These are phyloP conservation scores for Macaca nemestrina DNA, from an alignment of 2,113 vertebrate species.

Conservation along the genomic window DNA sequence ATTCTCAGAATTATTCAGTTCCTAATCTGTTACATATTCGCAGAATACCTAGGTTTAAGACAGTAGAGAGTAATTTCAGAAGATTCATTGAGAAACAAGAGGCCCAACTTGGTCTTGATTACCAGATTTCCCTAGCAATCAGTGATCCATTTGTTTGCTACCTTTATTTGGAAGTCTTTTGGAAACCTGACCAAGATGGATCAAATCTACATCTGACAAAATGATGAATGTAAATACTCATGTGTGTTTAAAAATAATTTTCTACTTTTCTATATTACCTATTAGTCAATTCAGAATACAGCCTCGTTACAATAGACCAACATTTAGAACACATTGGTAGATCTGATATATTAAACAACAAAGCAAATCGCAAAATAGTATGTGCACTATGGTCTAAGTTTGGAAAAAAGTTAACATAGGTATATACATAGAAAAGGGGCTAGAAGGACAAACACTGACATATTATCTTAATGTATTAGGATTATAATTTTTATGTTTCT, in stretches of 20 bases:
- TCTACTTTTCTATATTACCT: background rate
- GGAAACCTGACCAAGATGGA: background rate
- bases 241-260: background rate
- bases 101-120: background rate
- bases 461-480: background rate
- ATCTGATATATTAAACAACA: background rate
- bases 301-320: background rate
- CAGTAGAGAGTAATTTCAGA: background rate
- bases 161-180: conserved; percentile 31
- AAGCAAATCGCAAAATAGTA: background rate
- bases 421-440: background rate
- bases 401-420: background rate
- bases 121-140: background rate
- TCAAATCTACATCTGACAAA: background rate
- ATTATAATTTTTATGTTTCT: conserved; percentile 24
- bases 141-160: background rate
- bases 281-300: background rate
- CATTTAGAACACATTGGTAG: background rate
- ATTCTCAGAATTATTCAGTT: conserved; percentile 1
- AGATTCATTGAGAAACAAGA: conserved; percentile 40
- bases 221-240: conserved; percentile 2
- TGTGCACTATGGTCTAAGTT: background rate
- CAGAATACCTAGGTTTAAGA: conserved; percentile 24
- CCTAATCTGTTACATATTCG: background rate
- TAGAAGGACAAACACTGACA: conserved; percentile 28